A percentile compares a stretch with the other conserved stretches of the same genome.
phyloP scores from a whole-genome alignment of 1,140 invertebrate genomes.

The Semibalanus balanoides region DNA sequence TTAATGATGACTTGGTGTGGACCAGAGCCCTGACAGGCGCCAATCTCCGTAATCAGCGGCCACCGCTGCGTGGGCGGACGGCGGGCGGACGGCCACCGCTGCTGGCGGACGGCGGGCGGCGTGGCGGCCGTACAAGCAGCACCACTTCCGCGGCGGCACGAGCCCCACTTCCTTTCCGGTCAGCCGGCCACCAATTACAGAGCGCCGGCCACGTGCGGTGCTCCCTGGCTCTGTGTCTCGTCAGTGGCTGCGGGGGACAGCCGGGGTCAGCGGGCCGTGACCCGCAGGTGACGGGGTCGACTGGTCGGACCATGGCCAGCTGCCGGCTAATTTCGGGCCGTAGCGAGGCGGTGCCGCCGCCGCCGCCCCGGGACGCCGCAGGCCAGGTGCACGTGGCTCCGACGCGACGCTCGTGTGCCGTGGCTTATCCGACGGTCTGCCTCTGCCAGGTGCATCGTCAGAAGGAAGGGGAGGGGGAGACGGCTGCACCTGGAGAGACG shows the following conservation, averaged over 20 bases:
- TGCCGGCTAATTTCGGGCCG: neutral
- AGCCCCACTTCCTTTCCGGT: neutral
- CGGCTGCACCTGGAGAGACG: neutral
- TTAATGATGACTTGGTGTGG: no score
- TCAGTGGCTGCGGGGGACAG: neutral
- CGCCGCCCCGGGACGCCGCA: no score
- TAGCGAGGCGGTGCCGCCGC: no score
- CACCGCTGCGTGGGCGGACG: no score
- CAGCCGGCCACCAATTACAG: neutral
- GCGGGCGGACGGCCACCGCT: no score
- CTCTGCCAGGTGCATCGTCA: neutral
- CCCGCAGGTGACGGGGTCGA: neutral
- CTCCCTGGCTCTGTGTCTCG: no score
- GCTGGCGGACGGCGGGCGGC: no score
- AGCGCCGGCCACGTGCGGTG: neutral
- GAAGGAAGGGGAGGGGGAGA: neutral
- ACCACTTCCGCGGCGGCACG: neutral
- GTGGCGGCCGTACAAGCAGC: neutral
- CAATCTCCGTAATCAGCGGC: no score
- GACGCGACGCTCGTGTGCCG: no score
- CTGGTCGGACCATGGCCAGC: neutral
- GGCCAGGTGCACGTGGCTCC: neutral
- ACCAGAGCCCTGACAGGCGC: no score
- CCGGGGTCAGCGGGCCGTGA: neutral
- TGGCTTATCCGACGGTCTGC: neutral